Percentiles rank a stretch among this genome's conserved stretches.
These are phyloP conservation scores for Notocelia uddmanniana DNA, from an alignment of 2,888 invertebrate genomes.

Conservation along the genomic window DNA sequence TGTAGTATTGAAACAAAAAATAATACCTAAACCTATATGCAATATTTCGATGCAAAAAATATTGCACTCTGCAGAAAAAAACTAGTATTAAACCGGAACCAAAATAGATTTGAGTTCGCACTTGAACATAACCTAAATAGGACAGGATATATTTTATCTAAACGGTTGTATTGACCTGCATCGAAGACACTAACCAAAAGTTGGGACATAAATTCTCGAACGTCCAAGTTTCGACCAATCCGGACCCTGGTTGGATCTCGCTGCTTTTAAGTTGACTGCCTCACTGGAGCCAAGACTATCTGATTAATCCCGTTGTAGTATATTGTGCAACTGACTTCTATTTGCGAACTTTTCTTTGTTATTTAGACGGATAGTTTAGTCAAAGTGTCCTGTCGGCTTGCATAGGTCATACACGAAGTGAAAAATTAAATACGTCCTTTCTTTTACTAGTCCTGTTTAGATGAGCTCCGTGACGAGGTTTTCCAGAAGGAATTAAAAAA, in stretches of 20 bases:
- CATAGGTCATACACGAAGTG: neutral
- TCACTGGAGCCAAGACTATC: conserved; percentile 49
- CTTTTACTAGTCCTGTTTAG: too few relatives aligned
- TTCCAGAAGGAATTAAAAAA: too few relatives aligned
- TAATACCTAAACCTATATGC: too few relatives aligned
- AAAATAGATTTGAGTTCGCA: neutral
- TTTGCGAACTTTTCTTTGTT: conserved; percentile 18
- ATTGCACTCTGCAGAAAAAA: neutral
- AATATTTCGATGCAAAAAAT: neutral
- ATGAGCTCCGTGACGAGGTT: too few relatives aligned
- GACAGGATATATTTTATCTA: conserved; percentile 53
- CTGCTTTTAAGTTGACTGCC: conserved; percentile 44
- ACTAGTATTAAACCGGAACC: neutral
- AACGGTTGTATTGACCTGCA: conserved; percentile 68
- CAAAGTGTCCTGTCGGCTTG: neutral
- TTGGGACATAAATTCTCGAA: conserved; percentile 69
- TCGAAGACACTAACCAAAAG: conserved; percentile 64
- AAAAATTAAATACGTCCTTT: neutral
- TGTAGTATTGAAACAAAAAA: too few relatives aligned
- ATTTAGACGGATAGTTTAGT: neutral
- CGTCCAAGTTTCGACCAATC: conserved; percentile 53
- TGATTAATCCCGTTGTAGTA: conserved; percentile 48
- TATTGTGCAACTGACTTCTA: conserved; percentile 5
- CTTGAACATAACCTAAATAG: neutral
- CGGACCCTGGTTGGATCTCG: conserved; percentile 25